Evolutionary conservation across 2,888 invertebrate genomes (phyloP).

Genomic region (Oligia fasciuncula): DNA sequence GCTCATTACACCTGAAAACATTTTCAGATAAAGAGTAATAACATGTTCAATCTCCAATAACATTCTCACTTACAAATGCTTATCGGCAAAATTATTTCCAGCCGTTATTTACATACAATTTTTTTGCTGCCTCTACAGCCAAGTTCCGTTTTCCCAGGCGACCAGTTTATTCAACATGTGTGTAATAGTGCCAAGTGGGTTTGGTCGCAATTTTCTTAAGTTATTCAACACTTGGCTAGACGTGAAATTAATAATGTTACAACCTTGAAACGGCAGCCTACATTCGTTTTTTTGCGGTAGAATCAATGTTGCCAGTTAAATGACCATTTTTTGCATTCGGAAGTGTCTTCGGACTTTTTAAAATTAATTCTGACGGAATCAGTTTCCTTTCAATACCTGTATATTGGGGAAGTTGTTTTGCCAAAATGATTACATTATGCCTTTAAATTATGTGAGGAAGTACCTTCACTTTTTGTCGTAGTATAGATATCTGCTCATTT

Average conservation of each 20-base stretch:
- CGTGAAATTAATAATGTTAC: conserved; percentile 63
- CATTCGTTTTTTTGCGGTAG: conserved; percentile 43
- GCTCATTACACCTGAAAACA: no score
- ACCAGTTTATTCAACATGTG: conserved; percentile 72
- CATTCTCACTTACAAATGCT: not conserved
- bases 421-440: conserved; percentile 1
- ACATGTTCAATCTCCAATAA: no score
- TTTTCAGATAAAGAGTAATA: no score
- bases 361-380: conserved; percentile 12
- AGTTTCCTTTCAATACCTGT: conserved; percentile 11
- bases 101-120: conserved; percentile 22
- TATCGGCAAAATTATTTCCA: not conserved
- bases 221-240: conserved; percentile 68
- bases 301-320: not conserved
- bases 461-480: not conserved
- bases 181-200: conserved; percentile 71
- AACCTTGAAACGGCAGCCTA: conserved; percentile 58
- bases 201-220: conserved; percentile 76
- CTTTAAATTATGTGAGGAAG: conserved; percentile 9
- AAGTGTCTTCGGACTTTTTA: conserved; percentile 18
- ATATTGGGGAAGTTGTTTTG: conserved; percentile 12
- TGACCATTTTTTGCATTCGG: conserved; percentile 15
- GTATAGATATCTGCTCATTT: not conserved
- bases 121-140: conserved; percentile 68
- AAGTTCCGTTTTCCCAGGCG: conserved; percentile 79